Evolutionary conservation across 2,113 vertebrate species (phyloP).

Genomic region (Hippocampus barbouri): DNA sequence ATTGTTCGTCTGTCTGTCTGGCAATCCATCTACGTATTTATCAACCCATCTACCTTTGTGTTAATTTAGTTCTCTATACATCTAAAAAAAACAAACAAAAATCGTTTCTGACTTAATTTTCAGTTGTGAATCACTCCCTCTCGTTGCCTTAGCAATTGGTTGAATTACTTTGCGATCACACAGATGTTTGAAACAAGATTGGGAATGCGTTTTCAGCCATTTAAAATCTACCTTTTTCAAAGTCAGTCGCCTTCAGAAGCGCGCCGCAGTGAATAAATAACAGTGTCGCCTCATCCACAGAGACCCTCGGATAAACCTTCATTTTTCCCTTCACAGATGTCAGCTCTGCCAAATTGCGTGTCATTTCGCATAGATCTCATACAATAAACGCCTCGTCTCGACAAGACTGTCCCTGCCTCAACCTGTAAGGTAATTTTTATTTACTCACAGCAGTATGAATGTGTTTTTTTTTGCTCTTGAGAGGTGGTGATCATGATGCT

Average conservation of each 20-base stretch:
- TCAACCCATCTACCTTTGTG: neutral
- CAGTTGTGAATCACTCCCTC: neutral
- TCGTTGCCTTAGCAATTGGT: neutral
- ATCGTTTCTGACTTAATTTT: neutral
- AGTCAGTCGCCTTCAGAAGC: conserved; percentile 28
- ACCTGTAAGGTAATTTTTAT: conserved; percentile 52
- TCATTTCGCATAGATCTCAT: conserved; percentile 51
- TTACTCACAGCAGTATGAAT: conserved; percentile 46
- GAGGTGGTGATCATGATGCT: conserved; percentile 23
- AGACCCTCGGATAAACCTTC: conserved; percentile 47
- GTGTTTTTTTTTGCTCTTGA: conserved; percentile 37
- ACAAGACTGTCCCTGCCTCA: conserved; percentile 23
- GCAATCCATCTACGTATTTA: neutral
- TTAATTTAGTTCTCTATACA: neutral
- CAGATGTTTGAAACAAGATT: conserved; percentile 2
- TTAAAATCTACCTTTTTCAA: conserved; percentile 31
- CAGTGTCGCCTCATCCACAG: conserved; percentile 28
- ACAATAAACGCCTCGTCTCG: conserved; percentile 43
- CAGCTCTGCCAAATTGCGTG: conserved; percentile 52
- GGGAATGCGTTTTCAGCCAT: conserved; percentile 4
- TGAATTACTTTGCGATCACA: neutral
- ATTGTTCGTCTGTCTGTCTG: neutral
- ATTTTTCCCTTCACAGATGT: conserved; percentile 54
- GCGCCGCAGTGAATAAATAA: conserved; percentile 49
- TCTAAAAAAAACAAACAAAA: neutral